Evolutionary conservation across 2,797 vertebrate genomes (phyloP).

Genomic region (Naso thynnoides): DNA sequence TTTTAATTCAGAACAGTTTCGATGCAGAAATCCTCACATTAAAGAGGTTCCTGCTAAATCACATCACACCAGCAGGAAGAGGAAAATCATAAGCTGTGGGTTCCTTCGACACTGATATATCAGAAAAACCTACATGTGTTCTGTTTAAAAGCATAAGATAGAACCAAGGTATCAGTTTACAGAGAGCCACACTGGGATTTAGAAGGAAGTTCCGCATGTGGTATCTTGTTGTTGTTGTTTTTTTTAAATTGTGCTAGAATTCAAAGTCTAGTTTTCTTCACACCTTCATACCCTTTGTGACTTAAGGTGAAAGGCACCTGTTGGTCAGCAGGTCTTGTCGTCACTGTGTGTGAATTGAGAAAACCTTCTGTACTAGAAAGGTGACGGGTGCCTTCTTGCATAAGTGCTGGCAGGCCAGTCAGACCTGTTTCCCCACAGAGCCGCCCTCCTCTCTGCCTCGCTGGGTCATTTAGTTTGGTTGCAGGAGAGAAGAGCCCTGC

Average conservation of each 20-base stretch:
- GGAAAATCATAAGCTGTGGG: not conserved
- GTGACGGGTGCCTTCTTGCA: slow-evolving; percentile 42
- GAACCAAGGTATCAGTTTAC: not conserved
- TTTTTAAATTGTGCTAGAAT: slow-evolving; percentile 38
- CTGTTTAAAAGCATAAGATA: not conserved
- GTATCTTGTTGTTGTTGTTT: slow-evolving; percentile 42
- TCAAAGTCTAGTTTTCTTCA: slow-evolving; percentile 43
- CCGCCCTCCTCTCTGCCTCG: slow-evolving; percentile 44
- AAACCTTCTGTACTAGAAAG: slow-evolving; percentile 33
- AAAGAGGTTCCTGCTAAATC: not conserved
- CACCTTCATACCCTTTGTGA: slow-evolving; percentile 1
- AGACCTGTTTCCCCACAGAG: slow-evolving; percentile 67
- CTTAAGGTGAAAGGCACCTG: slow-evolving; percentile 8
- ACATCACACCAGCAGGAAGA: not conserved
- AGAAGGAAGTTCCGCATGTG: not conserved
- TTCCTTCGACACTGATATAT: not conserved
- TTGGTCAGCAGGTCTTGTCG: slow-evolving; percentile 14
- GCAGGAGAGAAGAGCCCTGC: slow-evolving; percentile 7
- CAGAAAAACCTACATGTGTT: not conserved
- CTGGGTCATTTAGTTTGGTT: slow-evolving; percentile 39
- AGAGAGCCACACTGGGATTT: slow-evolving; percentile 5
- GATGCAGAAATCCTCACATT: not conserved
- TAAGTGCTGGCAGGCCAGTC: slow-evolving; percentile 59
- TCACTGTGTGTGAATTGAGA: slow-evolving; percentile 29
- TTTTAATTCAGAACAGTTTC: no score